A percentile compares a stretch with the other conserved stretches of the same genome.
These are phyloP conservation scores for Leptopilina drosophilae DNA, from an alignment of 2,888 invertebrate genomes.

Conservation along the genomic window DNA sequence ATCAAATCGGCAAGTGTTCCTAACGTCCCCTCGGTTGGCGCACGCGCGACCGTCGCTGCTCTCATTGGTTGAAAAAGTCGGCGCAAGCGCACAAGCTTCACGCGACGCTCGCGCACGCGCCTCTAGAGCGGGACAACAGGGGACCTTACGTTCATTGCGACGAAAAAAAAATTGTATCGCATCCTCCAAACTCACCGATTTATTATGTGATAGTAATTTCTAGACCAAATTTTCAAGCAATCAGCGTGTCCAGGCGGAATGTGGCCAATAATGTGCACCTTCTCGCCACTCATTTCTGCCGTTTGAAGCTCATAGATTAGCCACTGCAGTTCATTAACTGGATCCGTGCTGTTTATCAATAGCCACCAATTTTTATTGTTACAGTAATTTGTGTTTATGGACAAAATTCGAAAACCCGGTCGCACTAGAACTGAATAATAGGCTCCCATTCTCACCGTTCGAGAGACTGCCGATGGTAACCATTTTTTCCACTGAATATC, in stretches of 20 bases:
- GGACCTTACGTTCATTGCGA: no score
- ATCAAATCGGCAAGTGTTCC: no score
- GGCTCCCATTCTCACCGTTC: constrained; percentile 91
- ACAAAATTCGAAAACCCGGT: constrained; percentile 93
- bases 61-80: no score
- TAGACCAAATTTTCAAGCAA: constrained; percentile 96
- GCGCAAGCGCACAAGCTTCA: no score
- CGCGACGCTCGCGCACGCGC: no score
- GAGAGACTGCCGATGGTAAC: constrained; percentile 92
- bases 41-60: no score
- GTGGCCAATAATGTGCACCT: constrained; percentile 97
- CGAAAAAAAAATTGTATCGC: no score
- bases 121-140: no score
- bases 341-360: constrained; percentile 95
- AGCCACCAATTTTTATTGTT: constrained; percentile 98
- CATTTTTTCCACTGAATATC: constrained; percentile 94
- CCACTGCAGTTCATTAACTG: constrained; percentile 96
- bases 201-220: constrained; percentile 93
- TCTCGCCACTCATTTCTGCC: constrained; percentile 95
- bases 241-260: constrained; percentile 97
- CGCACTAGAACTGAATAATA: constrained; percentile 94
- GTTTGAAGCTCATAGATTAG: constrained; percentile 95
- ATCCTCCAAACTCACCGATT: constrained; percentile 79
- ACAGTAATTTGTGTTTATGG: constrained; percentile 98
- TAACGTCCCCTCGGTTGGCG: no score